phyloP scores from a whole-genome alignment of 2,113 vertebrate genomes.

The Tamias sibiricus region DNA sequence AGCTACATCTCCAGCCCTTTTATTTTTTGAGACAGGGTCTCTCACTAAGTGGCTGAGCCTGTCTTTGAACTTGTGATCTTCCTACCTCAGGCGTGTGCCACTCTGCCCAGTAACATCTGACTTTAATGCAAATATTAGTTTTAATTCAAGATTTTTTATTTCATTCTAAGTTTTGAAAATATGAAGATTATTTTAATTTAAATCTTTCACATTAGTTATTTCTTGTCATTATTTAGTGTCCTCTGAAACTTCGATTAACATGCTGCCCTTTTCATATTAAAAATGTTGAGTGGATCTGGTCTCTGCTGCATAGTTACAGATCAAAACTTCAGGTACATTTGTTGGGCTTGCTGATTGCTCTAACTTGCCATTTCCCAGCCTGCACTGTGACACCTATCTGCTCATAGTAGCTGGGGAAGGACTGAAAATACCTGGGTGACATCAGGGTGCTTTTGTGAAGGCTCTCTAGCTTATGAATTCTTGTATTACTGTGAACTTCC shows the following conservation, averaged over 20 bases:
- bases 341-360: neutral
- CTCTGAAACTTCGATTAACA: neutral
- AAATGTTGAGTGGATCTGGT: neutral
- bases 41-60: no score
- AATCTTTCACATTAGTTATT: neutral
- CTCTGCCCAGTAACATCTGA: no score
- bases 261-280: neutral
- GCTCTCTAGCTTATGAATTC: neutral
- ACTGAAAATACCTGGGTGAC: neutral
- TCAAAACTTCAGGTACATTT: neutral
- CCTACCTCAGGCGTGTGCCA: no score
- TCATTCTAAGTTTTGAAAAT: neutral
- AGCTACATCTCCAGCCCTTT: no score
- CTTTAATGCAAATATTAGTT: neutral
- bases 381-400: neutral
- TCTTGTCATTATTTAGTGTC: neutral
- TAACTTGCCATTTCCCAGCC: neutral
- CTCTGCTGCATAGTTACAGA: neutral
- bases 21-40: no score
- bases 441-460: neutral
- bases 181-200: neutral
- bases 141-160: constrained; percentile 11
- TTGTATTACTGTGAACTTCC: neutral
- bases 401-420: neutral
- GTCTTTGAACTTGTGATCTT: no score